Evolutionary conservation across 2,888 invertebrate genomes (phyloP), one percentile per base, ranked within the genome.

Genomic region (Agrilus mali): DNA sequence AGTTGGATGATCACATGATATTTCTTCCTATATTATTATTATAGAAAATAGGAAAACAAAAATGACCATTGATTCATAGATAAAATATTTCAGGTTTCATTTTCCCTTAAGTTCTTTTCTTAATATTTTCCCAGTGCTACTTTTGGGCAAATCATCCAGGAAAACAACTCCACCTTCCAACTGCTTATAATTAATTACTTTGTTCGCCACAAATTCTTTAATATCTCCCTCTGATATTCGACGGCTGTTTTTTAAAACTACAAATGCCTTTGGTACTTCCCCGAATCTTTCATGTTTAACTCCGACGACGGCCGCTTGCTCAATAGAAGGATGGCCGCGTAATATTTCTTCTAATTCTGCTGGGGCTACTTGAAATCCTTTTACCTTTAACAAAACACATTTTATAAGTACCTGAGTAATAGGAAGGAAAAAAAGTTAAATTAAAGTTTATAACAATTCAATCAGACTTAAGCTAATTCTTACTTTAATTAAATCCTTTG

Each of bases 281-380:
- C 89, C 90, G 32, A 69, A 70, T 8, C 65, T 61, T 0, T 71
- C 65, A 57, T 88, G 78, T 0, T 81, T 78, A 13, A 86, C 64
- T 1, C 89, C 90, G 46, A 92, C 71, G 0, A 94, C 90, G 0
- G 85, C 92, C 0, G 82, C 86, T 55, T 94, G 93, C 10, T 71
- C 62, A 1, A 95, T 73, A 20, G 73, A 74, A 0, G 86, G 82
- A 63, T 86, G 83, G 36, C 75, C 72, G 45, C 83, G 73, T 1
- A 89, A 58, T 4, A 86, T 56, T 40, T 73, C 78, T 64, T 93
- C 93, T 20, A 93, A 63, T 64, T 93, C 93, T 1, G 92, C 90
- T 15, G 93, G 93, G 8, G 92, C 79, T 7, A 93, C 90, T 77
- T 89, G 77, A 56, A 70, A 77, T 1, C 71, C 78, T 60, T 74